Conservation (phyloP, 2,888 invertebrate species). For the Conomelus anceps region DNA sequence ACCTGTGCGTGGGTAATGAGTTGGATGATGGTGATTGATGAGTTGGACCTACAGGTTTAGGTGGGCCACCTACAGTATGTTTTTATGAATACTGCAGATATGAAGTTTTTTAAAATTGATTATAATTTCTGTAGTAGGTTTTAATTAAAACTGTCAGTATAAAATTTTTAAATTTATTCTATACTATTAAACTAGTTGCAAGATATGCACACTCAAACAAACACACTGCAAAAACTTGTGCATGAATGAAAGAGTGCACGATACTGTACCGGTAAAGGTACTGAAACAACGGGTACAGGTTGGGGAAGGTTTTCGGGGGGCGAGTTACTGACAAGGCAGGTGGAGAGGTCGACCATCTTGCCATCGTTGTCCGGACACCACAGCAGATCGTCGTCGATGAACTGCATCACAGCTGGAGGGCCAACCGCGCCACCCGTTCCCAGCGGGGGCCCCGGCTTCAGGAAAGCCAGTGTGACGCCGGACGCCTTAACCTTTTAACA, state of each 20-base stretch:
- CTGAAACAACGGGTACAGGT: background rate
- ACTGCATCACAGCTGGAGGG: slow-evolving; percentile 46
- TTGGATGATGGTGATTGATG: no score
- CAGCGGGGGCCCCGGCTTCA: slow-evolving; percentile 35
- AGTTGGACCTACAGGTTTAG: no score
- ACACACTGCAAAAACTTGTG: background rate
- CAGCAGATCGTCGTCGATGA: slow-evolving; percentile 89
- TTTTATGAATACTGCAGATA: no score
- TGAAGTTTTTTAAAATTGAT: no score
- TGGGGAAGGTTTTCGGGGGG: background rate
- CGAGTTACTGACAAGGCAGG: slow-evolving; percentile 67
- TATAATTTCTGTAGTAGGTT: no score
- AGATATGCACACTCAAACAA: background rate
- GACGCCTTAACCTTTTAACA: slow-evolving; percentile 34
- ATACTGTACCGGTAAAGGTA: background rate
- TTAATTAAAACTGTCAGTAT: no score
- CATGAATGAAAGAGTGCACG: background rate
- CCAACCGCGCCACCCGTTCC: slow-evolving; percentile 38
- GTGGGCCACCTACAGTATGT: no score
- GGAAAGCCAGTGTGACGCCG: slow-evolving; percentile 34
- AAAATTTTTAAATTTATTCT: no score
- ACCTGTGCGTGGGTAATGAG: no score
- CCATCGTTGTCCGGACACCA: slow-evolving; percentile 95
- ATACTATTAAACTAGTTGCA: no score
- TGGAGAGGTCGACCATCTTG: slow-evolving; percentile 85